Conservation (phyloP, 2,113 vertebrate species). For the Gymnorhina tibicen region DNA sequence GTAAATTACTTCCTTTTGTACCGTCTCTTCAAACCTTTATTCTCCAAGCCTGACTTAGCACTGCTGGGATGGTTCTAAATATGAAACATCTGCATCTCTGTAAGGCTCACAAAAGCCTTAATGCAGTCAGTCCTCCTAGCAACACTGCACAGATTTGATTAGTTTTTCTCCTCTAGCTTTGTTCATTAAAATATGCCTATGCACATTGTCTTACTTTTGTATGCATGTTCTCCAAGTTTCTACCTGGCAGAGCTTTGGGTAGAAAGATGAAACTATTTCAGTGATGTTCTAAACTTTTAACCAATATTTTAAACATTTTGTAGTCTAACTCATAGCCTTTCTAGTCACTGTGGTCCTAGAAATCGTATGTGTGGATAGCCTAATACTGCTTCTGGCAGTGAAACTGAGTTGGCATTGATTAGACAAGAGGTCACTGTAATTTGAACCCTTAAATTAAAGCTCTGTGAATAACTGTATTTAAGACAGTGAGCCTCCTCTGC, state of each 20-base stretch:
- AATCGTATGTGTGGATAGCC: fast-evolving
- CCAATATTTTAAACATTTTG: neutral
- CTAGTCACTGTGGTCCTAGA: neutral
- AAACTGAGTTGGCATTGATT: neutral
- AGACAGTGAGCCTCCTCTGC: neutral
- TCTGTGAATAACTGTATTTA: neutral
- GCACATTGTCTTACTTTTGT: neutral
- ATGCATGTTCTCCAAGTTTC: neutral
- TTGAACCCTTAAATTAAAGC: neutral
- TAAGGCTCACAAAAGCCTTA: neutral
- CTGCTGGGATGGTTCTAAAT: neutral
- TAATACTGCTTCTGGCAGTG: neutral
- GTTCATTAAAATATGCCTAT: neutral
- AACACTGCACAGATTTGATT: neutral
- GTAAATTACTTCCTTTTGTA: neutral
- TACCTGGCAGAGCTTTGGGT: neutral
- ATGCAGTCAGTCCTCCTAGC: neutral
- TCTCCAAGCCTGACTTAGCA: neutral
- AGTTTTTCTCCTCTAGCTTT: neutral
- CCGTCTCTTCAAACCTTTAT: neutral
- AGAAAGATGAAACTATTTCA: neutral
- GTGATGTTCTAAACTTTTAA: neutral
- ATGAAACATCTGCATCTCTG: neutral
- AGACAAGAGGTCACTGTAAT: neutral
- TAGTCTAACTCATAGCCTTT: neutral